These are phyloP conservation scores for Rotaria sp. DNA, from an alignment of 2,888 invertebrate species.

Conservation along the genomic window DNA sequence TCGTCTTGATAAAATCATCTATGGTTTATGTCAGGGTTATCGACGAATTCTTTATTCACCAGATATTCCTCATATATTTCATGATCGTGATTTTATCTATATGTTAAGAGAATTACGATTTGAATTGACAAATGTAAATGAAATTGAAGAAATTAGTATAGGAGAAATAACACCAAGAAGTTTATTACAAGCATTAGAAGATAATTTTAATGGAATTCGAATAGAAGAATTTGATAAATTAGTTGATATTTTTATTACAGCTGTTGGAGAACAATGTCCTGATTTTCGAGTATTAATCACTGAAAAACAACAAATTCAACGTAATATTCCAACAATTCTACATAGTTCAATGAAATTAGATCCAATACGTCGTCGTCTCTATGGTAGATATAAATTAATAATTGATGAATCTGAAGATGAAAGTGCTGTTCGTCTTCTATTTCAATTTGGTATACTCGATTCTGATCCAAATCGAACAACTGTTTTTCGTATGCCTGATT, in stretches of 20 bases:
- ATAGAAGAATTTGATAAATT: not conserved
- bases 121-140: not conserved
- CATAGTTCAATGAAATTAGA: not conserved
- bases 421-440: not conserved
- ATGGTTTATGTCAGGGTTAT: not conserved
- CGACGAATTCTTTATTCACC: not conserved
- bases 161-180: not conserved
- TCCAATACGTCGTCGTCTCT: not conserved
- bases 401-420: not conserved
- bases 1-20: not conserved
- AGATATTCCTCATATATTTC: slow-evolving; percentile 21
- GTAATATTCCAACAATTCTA: not conserved
- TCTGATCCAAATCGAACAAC: not conserved
- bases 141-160: not conserved
- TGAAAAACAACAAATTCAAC: not conserved
- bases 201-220: not conserved
- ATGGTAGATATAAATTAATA: slow-evolving; percentile 11
- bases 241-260: not conserved
- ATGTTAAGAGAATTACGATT: slow-evolving; percentile 14
- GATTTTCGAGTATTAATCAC: not conserved
- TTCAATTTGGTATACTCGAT: not conserved
- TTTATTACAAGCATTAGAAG: not conserved
- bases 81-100: slow-evolving; percentile 27
- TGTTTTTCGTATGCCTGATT: not conserved
- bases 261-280: not conserved